Percentiles rank a stretch among this genome's conserved stretches.
Conservation (phyloP, 37 sponge, comb jelly and placozoan genomes). For the Diacarnus erythraeanus region DNA sequence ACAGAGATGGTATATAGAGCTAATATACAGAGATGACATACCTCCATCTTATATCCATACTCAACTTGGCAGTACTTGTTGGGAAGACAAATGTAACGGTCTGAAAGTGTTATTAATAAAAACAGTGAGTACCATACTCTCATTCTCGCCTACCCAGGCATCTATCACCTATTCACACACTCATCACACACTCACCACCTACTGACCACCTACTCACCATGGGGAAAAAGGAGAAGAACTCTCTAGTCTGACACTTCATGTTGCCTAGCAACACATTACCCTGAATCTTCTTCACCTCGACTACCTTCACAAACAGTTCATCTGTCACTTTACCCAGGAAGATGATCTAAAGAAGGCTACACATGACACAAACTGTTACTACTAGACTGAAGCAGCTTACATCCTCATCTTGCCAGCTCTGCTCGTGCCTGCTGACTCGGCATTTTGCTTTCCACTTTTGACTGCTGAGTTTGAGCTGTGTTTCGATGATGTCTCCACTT, state of each 20-base stretch:
- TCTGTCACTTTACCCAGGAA: conserved; percentile 65
- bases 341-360: conserved; percentile 47
- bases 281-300: conserved; percentile 68
- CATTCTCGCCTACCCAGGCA: background rate
- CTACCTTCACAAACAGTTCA: conserved; percentile 66
- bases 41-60: conserved; percentile 66
- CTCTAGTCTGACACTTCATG: conserved; percentile 64
- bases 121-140: background rate
- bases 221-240: conserved; percentile 74
- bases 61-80: conserved; percentile 32
- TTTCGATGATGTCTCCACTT: conserved; percentile 35
- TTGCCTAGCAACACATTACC: conserved; percentile 52
- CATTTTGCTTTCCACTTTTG: conserved; percentile 84
- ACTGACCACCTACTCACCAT: conserved; percentile 29
- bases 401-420: conserved; percentile 76
- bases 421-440: conserved; percentile 50
- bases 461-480: conserved; percentile 61
- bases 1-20: background rate
- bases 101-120: background rate
- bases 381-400: conserved; percentile 28
- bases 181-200: no score
- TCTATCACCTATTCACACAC: background rate
- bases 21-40: background rate
- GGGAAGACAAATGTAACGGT: conserved; percentile 33
- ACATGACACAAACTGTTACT: background rate